Base-by-base conservation (phyloP, 1,140 invertebrate species). In the Drosophila miranda region DNA sequence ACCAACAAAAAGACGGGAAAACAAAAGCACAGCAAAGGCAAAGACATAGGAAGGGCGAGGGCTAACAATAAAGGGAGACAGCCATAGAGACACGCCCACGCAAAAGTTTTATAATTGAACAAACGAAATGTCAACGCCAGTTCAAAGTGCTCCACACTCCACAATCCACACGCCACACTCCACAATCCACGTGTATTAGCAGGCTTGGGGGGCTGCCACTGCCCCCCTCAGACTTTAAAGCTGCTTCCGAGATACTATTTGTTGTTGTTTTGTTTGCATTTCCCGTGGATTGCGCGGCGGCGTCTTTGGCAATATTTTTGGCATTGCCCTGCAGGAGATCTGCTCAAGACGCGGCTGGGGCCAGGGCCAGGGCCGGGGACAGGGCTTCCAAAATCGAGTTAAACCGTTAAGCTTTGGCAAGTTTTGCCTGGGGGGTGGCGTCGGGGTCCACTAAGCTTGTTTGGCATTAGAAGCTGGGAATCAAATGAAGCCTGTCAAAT, bases 401-500 rank as follows among this genome's bases (percentile, higher is more conserved):
- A 83, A 83, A 83, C 66, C 63, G 67, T 64, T 81, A 77, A 80
- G 78, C 78, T 54, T 23, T 34, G 77, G 66, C 66, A 81, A 80
- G 58, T 80, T 79, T 55, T 30, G 50, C 54, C 50, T 14, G 4
- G 11, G 23, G 49, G 38, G 53, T 42, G 38, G 23, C 4, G 9
- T 43, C 26, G 23, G 43, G 34, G 71, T 76, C 76, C 75, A 54
- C 61, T 86, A 86, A 86, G 77, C 80, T 77, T 80, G 72, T 56
- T 68, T 56, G 66, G 66, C 50, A 68, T 86, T 84, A 84, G 68
- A 63, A 80, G 78, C 77, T 67, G 54, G 77, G 77, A 84, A 87
- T 84, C 82, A 87, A 86, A 81, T 86, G 74, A 86, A 86, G 82
- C 74, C 73, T 75, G 81, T 86, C 81, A 86, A 86, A 84, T 86